phyloP scores from a whole-genome alignment of 2,797 vertebrate genomes.

The Natrix natrix region DNA sequence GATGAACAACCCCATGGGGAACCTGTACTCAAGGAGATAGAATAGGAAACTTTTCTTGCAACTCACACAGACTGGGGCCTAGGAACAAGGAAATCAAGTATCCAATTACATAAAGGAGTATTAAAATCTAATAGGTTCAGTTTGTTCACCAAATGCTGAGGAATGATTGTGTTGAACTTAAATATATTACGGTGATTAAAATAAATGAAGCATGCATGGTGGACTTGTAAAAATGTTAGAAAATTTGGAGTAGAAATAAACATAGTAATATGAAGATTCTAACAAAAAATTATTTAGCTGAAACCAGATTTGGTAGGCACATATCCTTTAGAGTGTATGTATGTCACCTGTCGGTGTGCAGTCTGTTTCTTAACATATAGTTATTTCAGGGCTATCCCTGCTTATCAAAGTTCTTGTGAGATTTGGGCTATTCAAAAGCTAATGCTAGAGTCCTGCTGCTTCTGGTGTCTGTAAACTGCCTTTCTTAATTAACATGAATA shows the following conservation, averaged over 20 bases:
- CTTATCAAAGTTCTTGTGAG: neutral
- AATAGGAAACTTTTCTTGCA: too few species aligned
- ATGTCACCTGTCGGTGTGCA: neutral
- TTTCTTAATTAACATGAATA: neutral
- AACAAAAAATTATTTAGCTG: neutral
- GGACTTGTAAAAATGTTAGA: neutral
- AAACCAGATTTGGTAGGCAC: neutral
- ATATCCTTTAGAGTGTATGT: neutral
- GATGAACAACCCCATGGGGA: too few species aligned
- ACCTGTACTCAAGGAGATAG: too few species aligned
- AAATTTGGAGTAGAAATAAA: neutral
- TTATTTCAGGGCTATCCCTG: neutral
- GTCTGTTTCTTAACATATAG: neutral
- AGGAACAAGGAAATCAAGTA: too few species aligned
- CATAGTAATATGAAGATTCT: neutral
- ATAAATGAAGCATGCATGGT: neutral
- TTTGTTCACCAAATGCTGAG: too few species aligned
- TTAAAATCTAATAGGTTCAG: too few species aligned
- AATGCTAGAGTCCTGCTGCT: neutral
- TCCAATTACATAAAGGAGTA: too few species aligned
- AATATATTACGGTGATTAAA: neutral
- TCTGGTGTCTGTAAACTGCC: neutral
- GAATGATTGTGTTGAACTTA: neutral
- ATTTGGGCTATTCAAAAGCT: neutral
- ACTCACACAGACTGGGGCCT: too few species aligned